Percentiles rank a stretch among this genome's conserved stretches.
phyloP scores from a whole-genome alignment of 37 sponge, comb jelly and placozoan genomes.

The Ianthella basta region DNA sequence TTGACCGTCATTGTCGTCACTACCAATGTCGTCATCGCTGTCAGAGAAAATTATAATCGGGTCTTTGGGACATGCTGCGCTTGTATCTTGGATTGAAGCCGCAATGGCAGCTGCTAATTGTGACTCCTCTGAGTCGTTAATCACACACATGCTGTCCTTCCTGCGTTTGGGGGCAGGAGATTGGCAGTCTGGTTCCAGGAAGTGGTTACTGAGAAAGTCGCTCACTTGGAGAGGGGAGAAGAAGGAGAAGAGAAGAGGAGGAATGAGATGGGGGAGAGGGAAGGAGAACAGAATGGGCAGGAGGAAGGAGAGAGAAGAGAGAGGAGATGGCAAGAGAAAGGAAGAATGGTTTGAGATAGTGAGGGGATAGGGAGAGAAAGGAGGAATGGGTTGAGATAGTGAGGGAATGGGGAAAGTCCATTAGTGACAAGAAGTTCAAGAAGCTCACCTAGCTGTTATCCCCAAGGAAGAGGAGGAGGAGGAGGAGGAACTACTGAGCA shows the following conservation, averaged over 20 bases:
- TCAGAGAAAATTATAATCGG: conserved; percentile 14
- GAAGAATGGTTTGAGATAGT: too few relatives aligned
- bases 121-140: conserved; percentile 67
- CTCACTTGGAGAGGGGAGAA: not conserved
- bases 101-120: conserved; percentile 84
- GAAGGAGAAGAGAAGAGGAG: not conserved
- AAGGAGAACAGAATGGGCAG: not conserved
- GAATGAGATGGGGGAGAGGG: not conserved
- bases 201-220: not conserved
- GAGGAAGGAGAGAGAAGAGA: too few relatives aligned
- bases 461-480: too few relatives aligned
- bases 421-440: too few relatives aligned
- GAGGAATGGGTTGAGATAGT: too few relatives aligned
- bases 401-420: too few relatives aligned
- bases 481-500: too few relatives aligned
- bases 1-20: not conserved
- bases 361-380: too few relatives aligned
- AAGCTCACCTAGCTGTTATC: too few relatives aligned
- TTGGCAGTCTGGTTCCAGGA: not conserved
- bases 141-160: conserved; percentile 7
- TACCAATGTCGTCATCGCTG: conserved; percentile 35
- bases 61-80: not conserved
- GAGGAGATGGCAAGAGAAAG: too few relatives aligned
- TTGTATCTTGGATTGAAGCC: conserved; percentile 61
- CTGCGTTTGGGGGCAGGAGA: not conserved